Base-by-base conservation (phyloP, 2,888 invertebrate species). In the Hirtodrosophila histrioides region DNA sequence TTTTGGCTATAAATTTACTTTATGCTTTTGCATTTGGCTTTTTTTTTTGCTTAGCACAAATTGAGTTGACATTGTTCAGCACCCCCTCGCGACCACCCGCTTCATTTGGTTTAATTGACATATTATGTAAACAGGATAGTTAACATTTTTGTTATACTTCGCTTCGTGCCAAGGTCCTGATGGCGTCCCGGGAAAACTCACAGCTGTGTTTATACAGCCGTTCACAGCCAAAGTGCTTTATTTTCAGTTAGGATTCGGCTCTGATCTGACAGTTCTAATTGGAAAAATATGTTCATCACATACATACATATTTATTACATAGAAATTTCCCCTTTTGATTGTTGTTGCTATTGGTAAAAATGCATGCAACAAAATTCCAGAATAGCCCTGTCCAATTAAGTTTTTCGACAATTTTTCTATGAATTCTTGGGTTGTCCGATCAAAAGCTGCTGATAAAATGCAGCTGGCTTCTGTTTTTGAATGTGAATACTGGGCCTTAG, bases 51-150 rank as follows among this genome's bases (percentile, higher is more conserved):
- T 39, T 46, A 41, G 55, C 39, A 37, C 45, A 65, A 75, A 70
- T 65, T 45, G 53, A 75, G 71, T 75, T 75, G 72, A 58, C 64
- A 72, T 62, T 57, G 54, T 56, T 58, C 39, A 45, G 31, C 33
- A 29, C 11, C 29, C 43, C 29, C 17, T 27, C 8, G 9, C 9
- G 41, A 31, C 27, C 33, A 46, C 40, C 31, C 43, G 46, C 24
- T 49, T 45, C 69, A 62, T 48, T 75, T 48, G 53, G 56, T 65
- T 78, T 86, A 86, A 86, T 86, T 86, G 89, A 86, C 86, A 88
- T 88, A 81, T 88, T 88, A 86, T 86, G 86, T 86, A 86, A 86
- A 86, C 86, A 86, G 71, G 73, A 88, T 81, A 77, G 81, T 88
- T 88, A 84, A 86, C 89, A 84, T 83, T 81, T 62, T 36, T 54